A percentile compares a stretch with the other conserved stretches of the same genome.
phyloP scores from a whole-genome alignment of 1,140 invertebrate genomes.

The Nautilus pompilius region DNA sequence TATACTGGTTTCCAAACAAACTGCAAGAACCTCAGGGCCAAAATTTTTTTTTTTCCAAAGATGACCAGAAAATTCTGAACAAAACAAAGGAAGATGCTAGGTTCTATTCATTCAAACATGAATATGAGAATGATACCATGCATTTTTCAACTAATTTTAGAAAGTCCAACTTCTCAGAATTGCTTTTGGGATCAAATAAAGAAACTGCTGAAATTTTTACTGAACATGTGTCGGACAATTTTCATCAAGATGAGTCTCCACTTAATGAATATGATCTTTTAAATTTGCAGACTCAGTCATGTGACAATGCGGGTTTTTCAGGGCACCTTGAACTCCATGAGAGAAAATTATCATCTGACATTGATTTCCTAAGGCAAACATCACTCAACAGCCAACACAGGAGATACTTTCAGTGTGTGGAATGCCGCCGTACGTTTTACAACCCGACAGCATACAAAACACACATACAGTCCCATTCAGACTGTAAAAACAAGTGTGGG shows the following conservation, averaged over 20 bases:
- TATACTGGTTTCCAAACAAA: background rate
- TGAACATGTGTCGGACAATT: no score
- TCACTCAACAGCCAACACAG: background rate
- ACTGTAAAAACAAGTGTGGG: conserved; percentile 72
- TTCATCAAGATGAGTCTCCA: background rate
- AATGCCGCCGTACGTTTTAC: conserved; percentile 18
- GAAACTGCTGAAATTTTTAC: no score
- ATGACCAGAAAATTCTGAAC: background rate
- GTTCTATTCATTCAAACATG: background rate
- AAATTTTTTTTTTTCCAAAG: background rate
- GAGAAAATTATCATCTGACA: background rate
- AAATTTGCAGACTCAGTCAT: background rate
- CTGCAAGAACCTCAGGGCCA: background rate
- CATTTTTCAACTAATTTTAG: no score
- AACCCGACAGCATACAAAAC: conserved; percentile 18
- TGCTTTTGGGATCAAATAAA: no score
- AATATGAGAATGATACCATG: no score
- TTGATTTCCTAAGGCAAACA: background rate
- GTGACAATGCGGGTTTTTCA: background rate
- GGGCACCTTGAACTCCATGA: no score
- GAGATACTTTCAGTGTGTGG: conserved; percentile 25
- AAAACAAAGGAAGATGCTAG: background rate
- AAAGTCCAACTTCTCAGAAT: no score
- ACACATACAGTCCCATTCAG: conserved; percentile 16
- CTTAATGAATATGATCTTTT: no score